phyloP scores from a whole-genome alignment of 2,113 vertebrate species.

The Neoarius graeffei region DNA sequence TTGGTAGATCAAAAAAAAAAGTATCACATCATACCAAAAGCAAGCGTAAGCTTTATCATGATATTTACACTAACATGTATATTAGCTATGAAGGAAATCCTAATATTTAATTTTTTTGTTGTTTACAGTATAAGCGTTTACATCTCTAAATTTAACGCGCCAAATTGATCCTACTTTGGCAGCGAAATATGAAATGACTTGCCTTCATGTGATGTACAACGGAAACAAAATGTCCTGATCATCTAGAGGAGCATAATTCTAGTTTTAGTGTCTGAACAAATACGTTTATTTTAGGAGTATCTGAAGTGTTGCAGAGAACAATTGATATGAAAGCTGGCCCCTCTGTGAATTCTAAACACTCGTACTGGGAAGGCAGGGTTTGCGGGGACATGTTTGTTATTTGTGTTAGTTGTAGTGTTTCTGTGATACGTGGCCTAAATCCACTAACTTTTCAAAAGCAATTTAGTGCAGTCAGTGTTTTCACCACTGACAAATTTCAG shows the following conservation, averaged over 20 bases:
- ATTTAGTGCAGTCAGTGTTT: constrained; percentile 26
- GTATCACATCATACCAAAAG: constrained; percentile 20
- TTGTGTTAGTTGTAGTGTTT: constrained; percentile 28
- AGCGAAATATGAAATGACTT: background rate
- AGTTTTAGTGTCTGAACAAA: background rate
- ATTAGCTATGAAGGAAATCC: constrained; percentile 8
- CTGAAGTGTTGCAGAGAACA: background rate
- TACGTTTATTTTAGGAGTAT: background rate
- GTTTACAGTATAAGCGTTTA: constrained; percentile 40
- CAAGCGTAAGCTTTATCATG: constrained; percentile 4
- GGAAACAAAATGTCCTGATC: background rate
- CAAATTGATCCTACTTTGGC: constrained; percentile 19
- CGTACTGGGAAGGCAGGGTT: background rate
- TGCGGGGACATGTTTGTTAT: constrained; percentile 8
- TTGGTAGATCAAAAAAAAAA: background rate
- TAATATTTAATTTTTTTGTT: background rate
- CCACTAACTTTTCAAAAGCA: constrained; percentile 2
- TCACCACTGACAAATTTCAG: constrained; percentile 5
- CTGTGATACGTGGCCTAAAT: background rate
- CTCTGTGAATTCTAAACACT: background rate
- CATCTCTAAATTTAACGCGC: constrained; percentile 24
- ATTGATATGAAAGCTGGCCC: background rate
- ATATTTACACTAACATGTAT: background rate
- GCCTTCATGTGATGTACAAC: background rate
- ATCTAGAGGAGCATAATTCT: background rate